Evolutionary conservation across 2,113 vertebrate species (phyloP), one percentile per base, ranked within the genome.

Genomic region (Plecotus auritus): DNA sequence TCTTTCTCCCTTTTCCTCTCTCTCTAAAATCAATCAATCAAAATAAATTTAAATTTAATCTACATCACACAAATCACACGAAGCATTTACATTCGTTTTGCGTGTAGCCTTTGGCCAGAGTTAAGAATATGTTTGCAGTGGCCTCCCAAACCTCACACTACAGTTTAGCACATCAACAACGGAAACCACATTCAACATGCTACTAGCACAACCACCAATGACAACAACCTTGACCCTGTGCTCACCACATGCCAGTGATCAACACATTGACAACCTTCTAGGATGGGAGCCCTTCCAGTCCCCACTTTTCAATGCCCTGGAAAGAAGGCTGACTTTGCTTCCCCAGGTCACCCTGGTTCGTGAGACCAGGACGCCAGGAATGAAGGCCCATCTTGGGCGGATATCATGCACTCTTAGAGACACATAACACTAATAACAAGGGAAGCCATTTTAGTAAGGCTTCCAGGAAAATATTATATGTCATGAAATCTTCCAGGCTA

Each of bases 201-300:
- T 16, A 5, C 30, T 9, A 51, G 42, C 37, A 4, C 40, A 12
- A 54, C 56, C 64, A 69, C 81, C 37, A n/a, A 5, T 22, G 47
- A 56, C n/a, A 30, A 66, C 32, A 23, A 47, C 66, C 37, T 22
- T 5, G 17, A 4, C 28, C 32, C 49, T 40, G 30, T 11, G 72
- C 51, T 66, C 35, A 10, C 32, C 7, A 11, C 0, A 1, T 8
- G 35, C 30, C 17, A 7, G 42, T 0, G 35, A 42, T 18, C 51
- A 35, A 42, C 17, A 74, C 90, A 17, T 0, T 0, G 77, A 47
- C 18, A 23, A 40, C 56, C 42, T 32, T 9, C 4, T 0, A 20
- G 59, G 66, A 67, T 16, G n/a, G 32, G 56, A n/a, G 32, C 23
- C 73, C 66, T 56, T 30, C 2, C 2, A 37, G 73, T 17, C 8